Percentiles rank a stretch among this genome's conserved stretches.
phyloP scores from a whole-genome alignment of 2,888 invertebrate genomes.

The Cetonia aurata region DNA sequence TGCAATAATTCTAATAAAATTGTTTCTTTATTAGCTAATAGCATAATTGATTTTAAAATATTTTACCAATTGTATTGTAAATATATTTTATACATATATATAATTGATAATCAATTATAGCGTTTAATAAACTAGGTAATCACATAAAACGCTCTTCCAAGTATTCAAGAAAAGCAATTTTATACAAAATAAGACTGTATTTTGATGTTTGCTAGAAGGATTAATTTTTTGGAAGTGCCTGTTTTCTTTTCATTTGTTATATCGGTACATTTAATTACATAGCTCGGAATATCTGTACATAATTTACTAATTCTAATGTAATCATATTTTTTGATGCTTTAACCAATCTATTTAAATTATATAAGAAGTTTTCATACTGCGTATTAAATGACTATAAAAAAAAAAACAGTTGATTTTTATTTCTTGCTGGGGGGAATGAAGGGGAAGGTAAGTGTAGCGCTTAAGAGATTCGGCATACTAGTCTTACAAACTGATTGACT shows the following conservation, averaged over 20 bases:
- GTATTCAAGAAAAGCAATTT: slow-evolving; percentile 40
- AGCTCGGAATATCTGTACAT: slow-evolving; percentile 48
- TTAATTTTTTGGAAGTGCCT: slow-evolving; percentile 51
- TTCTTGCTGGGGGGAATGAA: background rate
- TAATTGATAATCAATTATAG: slow-evolving; percentile 37
- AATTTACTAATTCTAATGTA: slow-evolving; percentile 50
- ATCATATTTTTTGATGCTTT: slow-evolving; percentile 57
- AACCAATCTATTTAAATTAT: slow-evolving; percentile 54
- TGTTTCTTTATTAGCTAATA: slow-evolving; percentile 8
- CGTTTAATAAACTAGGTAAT: slow-evolving; percentile 17
- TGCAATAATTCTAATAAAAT: slow-evolving; percentile 20
- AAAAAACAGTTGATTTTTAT: slow-evolving; percentile 34
- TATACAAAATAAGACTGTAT: slow-evolving; percentile 49
- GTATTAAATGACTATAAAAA: slow-evolving; percentile 49
- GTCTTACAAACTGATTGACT: too few species aligned
- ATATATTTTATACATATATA: slow-evolving; percentile 38
- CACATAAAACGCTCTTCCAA: slow-evolving; percentile 50
- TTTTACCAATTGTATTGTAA: slow-evolving; percentile 37
- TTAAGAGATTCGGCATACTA: too few species aligned
- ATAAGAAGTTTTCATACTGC: slow-evolving; percentile 53
- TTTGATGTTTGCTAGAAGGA: slow-evolving; percentile 40
- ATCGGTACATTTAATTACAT: slow-evolving; percentile 32
- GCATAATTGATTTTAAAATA: slow-evolving; percentile 22
- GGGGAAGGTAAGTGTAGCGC: too few species aligned
- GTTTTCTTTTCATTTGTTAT: slow-evolving; percentile 37